phyloP scores from a whole-genome alignment of 2,888 invertebrate genomes.

The Merodon equestris region DNA sequence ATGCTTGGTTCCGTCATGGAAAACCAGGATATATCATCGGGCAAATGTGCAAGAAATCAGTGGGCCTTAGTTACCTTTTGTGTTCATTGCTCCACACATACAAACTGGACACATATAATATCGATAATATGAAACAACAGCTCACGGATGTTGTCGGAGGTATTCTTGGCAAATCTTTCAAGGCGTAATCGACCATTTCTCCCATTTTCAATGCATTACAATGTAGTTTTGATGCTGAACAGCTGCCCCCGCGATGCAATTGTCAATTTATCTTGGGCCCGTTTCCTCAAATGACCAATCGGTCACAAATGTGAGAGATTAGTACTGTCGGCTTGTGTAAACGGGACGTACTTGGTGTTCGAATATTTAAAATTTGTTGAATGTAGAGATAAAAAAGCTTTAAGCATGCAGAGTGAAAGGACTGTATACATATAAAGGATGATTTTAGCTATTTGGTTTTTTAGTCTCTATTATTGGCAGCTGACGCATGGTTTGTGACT shows the following conservation, averaged over 20 bases:
- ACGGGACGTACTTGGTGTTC: no score
- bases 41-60: background rate
- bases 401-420: no score
- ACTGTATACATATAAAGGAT: no score
- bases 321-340: no score
- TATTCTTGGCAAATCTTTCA: slow-evolving; percentile 71
- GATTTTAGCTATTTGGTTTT: no score
- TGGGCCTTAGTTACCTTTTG: slow-evolving; percentile 82
- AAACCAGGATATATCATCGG: no score
- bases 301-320: no score
- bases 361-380: no score
- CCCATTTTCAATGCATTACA: slow-evolving; percentile 45
- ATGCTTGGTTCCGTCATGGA: no score
- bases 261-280: background rate
- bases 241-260: slow-evolving; percentile 3
- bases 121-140: slow-evolving; percentile 87
- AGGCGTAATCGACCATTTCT: slow-evolving; percentile 23
- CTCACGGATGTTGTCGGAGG: slow-evolving; percentile 83
- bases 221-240: slow-evolving; percentile 11
- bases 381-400: no score
- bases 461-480: no score
- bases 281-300: background rate
- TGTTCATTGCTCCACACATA: slow-evolving; percentile 91
- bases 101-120: slow-evolving; percentile 91
- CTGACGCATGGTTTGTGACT: no score